Evolutionary conservation across 2,888 invertebrate genomes (phyloP), one percentile per base, ranked within the genome.

Genomic region (Eilema griseolum): DNA sequence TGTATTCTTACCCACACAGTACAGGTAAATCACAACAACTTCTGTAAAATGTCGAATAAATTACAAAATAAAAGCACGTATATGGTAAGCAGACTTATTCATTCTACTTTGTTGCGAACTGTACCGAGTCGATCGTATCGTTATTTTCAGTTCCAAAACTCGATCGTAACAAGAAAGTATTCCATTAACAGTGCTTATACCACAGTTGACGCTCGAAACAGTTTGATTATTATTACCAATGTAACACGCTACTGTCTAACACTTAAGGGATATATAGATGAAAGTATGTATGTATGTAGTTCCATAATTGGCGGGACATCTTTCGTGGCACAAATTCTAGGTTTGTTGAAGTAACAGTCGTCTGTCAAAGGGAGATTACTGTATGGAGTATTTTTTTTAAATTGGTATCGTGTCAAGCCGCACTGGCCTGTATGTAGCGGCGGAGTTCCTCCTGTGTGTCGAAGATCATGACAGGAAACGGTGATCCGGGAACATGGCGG

Each of bases 381-480:
- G 24, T 52, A 70, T 62, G 33, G 52, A 33, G 57, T 60, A 62
- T 62, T 61, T 63, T 33, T n/a, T 8, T 26, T 66, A 41, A 24
- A 46, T 66, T 69, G 61, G 33, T 59, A 61, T 70, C 63, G 65
- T 76, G 37, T 88, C 82, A 92, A 67, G 93, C 87, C 60, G 93
- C 90, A 41, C 87, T 86, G 41, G 94, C 93, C 68, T 94, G 95
- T 78, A 97, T 88, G 89, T 97, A 97, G 79, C 97, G 95, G 73
- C 97, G 96, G 74, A 99, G 96, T 92, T 99, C 99, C 91, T 99
- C 99, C 90, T 99, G 99, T 12, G 99, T 99, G 92, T 99, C 99
- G 92, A 99, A 99, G 86, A 99, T 99, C 98, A 99, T 98, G 78
- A 99, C 99, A 76, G 98, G 98, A 96, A 99, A 99, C 0, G 99